Evolutionary conservation across 2,797 vertebrate genomes (phyloP), one percentile per base, ranked within the genome.

Genomic region (Anabacerthia variegaticeps): DNA sequence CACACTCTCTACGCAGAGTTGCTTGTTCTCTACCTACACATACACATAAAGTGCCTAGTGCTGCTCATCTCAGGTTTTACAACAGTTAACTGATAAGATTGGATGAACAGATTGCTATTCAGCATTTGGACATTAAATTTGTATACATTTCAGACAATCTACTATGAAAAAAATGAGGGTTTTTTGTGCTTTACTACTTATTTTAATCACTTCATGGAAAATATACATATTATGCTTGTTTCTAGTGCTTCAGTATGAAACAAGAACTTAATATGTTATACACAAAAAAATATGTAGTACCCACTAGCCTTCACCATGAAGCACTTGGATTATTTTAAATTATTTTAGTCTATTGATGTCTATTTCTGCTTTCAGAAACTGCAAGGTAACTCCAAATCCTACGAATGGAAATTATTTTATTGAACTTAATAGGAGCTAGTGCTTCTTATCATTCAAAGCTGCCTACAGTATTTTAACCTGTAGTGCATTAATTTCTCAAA

Each of bases 41-140:
- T 3, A 36, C 14, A 19, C 28, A 3, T 20, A 24, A 69, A 63
- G 39, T 4, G 27, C 41, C 22, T 51, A 37, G 26, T 16, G 54
- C 18, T 32, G 41, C 58, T 65, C 36, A 51, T 26, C 39, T 63
- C 11, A 6, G 23, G 1, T 74, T 74, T 54, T 19, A 5, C 34
- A 66, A 19, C n/a, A 56, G 9, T 39, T 63, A 41, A 14, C 21
- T 63, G 49, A 37, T 0, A 1, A 51, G 34, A 32, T 61, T 24
- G 46, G 24, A 18, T 36, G 1, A 3, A 6, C 3, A 49, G 7
- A 51, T 71, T 0, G 0, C 27, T 63, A 10, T 49, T 75, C 58
- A 43, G 36, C 17, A 28, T 69, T 56, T 67, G 58, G 48, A 19
- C 4, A 9, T 71, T 52, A 12, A 59, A 87, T 19, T 37, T 5